Evolutionary conservation across 2,888 invertebrate species (phyloP), one percentile per base, ranked within the genome.

Genomic region (Drosophila flavopinicola): DNA sequence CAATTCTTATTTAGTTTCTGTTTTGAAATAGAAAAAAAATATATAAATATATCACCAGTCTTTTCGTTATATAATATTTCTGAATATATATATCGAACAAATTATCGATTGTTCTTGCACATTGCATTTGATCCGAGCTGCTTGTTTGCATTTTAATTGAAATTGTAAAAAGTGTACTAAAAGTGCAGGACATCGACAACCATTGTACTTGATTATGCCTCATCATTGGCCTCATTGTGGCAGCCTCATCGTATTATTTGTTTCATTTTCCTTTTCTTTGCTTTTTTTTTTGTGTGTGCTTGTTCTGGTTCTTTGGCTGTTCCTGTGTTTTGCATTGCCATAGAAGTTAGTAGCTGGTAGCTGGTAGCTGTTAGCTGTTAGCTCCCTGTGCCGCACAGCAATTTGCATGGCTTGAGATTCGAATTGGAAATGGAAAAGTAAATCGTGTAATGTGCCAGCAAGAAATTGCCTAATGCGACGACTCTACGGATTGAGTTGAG

Each of bases 381-480:
- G 30, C 35, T 47, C 74, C 57, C 45, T 61, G 29, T 37, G 65
- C 64, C 78, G 53, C 80, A 68, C 38, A 75, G 85, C 87, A 84
- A 83, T 83, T 83, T 83, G 85, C 82, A 82, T 75, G 73, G 73
- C 78, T 80, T 63, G 79, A 87, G 85, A 78, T 86, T 84, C 71
- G 71, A 71, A 82, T 82, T 87, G 29, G 74, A 82, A 85, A 86
- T 80, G 85, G 78, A 68, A 85, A 85, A 78, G 85, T 85, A 87
- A 83, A 78, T 84, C 85, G 83, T 82, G 85, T 84, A 84, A 84
- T 87, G 77, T 66, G 82, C 65, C 83, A 75, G 85, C 80, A 82
- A 85, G 85, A 82, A 83, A 84, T 78, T 83, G 87, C 83, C 87
- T 84, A 87, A 84, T 82, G 70, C 78, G 66, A 30, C 57, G 59